Conservation (phyloP, 2,888 invertebrate genomes). For the Cecidostiba fungosa region DNA sequence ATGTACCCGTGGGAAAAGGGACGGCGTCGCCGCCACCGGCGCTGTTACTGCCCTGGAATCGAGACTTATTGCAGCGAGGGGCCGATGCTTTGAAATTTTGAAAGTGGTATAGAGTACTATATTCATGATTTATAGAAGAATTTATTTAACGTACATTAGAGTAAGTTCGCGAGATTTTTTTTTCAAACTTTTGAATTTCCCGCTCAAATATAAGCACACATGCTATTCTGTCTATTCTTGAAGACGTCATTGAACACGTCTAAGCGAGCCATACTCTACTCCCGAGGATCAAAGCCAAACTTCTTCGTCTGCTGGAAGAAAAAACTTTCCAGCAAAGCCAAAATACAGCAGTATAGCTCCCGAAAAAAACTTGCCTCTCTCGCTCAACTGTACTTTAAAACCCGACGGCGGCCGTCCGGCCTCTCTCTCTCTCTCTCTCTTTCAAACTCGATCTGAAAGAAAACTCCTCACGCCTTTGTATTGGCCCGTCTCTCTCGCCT, state of each 20-base stretch:
- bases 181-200: no score
- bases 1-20: constrained; percentile 26
- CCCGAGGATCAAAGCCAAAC: not conserved
- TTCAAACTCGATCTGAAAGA: constrained; percentile 24
- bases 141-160: not conserved
- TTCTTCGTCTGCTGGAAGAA: not conserved
- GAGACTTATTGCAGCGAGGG: constrained; percentile 4
- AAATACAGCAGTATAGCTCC: not conserved
- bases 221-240: no score
- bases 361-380: not conserved
- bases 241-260: no score
- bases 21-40: not conserved
- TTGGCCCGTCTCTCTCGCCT: constrained; percentile 21
- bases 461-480: constrained; percentile 32
- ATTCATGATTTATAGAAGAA: not conserved
- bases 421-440: not conserved
- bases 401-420: not conserved
- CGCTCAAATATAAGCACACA: no score
- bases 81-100: not conserved
- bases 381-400: constrained; percentile 39
- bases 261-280: no score
- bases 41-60: not conserved
- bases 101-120: not conserved
- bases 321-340: not conserved
- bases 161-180: no score